A percentile compares a stretch with the other conserved stretches of the same genome.
These are phyloP conservation scores for Dasyurus viverrinus DNA, from an alignment of 2,113 vertebrate genomes.

Conservation along the genomic window DNA sequence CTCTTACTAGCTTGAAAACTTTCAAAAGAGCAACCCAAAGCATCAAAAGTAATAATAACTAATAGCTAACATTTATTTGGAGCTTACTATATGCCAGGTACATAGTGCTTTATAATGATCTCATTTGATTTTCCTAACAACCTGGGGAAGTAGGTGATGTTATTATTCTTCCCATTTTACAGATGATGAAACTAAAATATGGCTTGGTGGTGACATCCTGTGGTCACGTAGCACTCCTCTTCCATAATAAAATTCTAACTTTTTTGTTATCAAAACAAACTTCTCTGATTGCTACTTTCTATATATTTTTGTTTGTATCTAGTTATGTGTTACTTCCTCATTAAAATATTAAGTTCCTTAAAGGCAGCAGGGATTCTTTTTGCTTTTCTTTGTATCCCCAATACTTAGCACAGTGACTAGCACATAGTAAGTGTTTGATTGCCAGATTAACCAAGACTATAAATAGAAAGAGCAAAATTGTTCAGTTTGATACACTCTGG, in stretches of 20 bases:
- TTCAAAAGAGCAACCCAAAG: not conserved
- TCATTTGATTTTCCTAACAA: too few species aligned
- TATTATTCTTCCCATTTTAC: not conserved
- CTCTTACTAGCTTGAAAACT: not conserved
- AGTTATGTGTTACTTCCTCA: not conserved
- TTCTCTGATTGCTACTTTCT: not conserved
- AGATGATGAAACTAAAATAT: too few species aligned
- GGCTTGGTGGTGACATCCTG: too few species aligned
- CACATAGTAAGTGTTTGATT: not conserved
- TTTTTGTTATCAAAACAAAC: not conserved
- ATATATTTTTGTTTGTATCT: not conserved
- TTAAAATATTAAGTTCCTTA: not conserved
- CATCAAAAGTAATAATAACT: not conserved
- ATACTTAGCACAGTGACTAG: not conserved
- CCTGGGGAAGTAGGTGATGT: not conserved
- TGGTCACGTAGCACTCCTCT: too few species aligned
- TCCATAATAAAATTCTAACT: too few species aligned
- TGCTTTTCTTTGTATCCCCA: not conserved
- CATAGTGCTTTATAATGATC: not conserved
- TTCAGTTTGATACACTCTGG: not conserved
- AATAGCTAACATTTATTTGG: not conserved
- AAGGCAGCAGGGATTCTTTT: not conserved
- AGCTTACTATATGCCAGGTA: not conserved
- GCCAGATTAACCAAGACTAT: not conserved
- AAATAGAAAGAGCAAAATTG: not conserved